phyloP scores from a whole-genome alignment of 92 coral and sea anemone genomes.

The Epizoanthus fatuus region DNA sequence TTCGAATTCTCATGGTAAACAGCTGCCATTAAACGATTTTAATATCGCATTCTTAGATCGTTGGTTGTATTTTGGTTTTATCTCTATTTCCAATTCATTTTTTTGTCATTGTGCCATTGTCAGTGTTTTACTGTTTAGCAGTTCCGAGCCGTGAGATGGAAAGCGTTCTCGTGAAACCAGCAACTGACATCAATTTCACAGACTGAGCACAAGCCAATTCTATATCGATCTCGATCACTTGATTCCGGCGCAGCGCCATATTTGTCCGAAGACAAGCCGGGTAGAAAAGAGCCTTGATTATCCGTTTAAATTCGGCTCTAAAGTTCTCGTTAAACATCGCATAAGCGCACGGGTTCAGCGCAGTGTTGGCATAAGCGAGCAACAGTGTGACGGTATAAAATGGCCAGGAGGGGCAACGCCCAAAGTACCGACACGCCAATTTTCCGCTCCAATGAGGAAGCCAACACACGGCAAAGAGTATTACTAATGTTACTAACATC shows the following conservation, averaged over 20 bases:
- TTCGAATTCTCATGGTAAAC: too few species aligned
- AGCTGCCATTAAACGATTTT: too few species aligned
- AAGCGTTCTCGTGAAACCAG: slow-evolving; percentile 7
- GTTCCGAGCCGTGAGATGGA: slow-evolving; percentile 16
- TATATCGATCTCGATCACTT: slow-evolving; percentile 19
- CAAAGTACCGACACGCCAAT: background rate
- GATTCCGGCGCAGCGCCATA: background rate
- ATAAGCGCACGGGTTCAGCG: slow-evolving; percentile 39
- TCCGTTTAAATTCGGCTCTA: slow-evolving; percentile 26
- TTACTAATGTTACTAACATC: slow-evolving; percentile 23
- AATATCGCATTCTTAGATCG: too few species aligned
- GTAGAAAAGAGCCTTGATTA: background rate
- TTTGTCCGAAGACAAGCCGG: slow-evolving; percentile 1
- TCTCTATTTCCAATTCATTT: too few species aligned
- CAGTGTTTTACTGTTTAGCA: background rate
- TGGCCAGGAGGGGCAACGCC: slow-evolving; percentile 10
- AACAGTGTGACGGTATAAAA: slow-evolving; percentile 3
- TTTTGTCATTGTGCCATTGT: background rate
- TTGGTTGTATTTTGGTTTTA: too few species aligned
- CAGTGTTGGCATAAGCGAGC: slow-evolving; percentile 31
- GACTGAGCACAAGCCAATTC: slow-evolving; percentile 23
- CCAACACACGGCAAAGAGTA: slow-evolving; percentile 18
- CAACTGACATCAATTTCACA: slow-evolving; percentile 14
- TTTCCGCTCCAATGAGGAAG: slow-evolving; percentile 26
- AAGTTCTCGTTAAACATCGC: slow-evolving; percentile 34